These are phyloP conservation scores for Sitobion miscanthi DNA, from an alignment of 1,140 invertebrate species.

Conservation along the genomic window DNA sequence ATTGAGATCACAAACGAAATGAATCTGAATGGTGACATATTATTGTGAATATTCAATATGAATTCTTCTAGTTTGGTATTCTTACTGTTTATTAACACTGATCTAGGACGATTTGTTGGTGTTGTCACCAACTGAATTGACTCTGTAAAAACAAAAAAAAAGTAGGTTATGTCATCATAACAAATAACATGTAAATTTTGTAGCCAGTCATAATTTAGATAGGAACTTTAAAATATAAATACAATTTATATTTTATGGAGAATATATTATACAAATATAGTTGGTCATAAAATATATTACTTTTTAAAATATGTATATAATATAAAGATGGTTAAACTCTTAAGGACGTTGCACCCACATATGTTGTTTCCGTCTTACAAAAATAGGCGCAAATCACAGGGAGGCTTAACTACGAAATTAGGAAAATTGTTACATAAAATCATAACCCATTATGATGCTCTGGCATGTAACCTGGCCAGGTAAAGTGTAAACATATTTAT, in stretches of 20 bases:
- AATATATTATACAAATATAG: not conserved
- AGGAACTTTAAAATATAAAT: not conserved
- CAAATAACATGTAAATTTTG: not conserved
- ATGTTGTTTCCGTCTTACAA: no score
- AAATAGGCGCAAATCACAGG: no score
- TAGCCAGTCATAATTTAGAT: not conserved
- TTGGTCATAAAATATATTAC: not conserved
- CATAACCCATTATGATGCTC: no score
- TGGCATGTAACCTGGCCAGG: no score
- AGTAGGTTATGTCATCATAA: not conserved
- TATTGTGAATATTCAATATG: constrained; percentile 10
- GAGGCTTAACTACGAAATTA: no score
- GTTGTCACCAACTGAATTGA: constrained; percentile 21
- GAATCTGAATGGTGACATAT: constrained; percentile 18
- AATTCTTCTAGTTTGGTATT: not conserved
- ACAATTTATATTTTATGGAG: no score
- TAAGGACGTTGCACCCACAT: no score
- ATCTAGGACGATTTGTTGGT: constrained; percentile 6
- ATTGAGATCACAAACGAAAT: constrained; percentile 20
- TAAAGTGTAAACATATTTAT: no score
- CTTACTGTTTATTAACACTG: not conserved
- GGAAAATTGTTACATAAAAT: no score
- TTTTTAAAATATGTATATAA: not conserved
- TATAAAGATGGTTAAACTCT: no score
- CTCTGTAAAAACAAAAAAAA: constrained; percentile 19